phyloP scores from a whole-genome alignment of 2,113 vertebrate genomes.

The Xenus cinereus region DNA sequence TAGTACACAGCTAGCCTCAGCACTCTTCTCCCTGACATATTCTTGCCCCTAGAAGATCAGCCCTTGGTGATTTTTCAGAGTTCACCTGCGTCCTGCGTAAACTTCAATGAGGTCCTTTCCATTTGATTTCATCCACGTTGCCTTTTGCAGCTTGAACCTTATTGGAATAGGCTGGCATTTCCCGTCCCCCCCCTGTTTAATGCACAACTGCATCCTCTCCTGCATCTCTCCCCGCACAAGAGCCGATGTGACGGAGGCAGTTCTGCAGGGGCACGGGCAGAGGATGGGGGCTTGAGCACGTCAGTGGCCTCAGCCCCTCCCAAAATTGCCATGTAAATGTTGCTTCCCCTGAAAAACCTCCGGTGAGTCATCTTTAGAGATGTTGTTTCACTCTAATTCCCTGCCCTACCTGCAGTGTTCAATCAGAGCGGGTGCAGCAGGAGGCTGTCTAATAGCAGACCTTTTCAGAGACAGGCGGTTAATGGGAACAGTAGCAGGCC shows the following conservation, averaged over 20 bases:
- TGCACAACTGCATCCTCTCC: not conserved
- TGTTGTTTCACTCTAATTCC: not conserved
- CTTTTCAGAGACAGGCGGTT: constrained; percentile 33
- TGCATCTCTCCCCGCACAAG: not conserved
- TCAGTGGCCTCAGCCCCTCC: not conserved
- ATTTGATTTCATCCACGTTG: not conserved
- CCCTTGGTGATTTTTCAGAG: not conserved
- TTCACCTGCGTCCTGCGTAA: not conserved
- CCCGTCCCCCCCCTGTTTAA: not conserved
- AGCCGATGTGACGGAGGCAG: not conserved
- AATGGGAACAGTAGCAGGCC: constrained; percentile 71
- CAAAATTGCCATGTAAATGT: rapidly evolving
- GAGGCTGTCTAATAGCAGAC: constrained; percentile 57
- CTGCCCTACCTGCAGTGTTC: constrained; percentile 23
- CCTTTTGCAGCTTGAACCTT: not conserved
- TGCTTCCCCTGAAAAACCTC: not conserved
- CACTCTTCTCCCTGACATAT: rapidly evolving
- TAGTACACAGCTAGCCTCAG: not conserved
- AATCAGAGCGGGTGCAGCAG: constrained; percentile 39
- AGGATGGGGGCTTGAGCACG: not conserved
- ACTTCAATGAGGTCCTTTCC: not conserved
- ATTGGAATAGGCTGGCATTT: not conserved
- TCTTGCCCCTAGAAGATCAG: not conserved
- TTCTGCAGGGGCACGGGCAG: not conserved
- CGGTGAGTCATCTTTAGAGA: not conserved